Evolutionary conservation across 2,113 vertebrate species (phyloP), one percentile per base, ranked within the genome.

Genomic region (Paralichthys olivaceus): DNA sequence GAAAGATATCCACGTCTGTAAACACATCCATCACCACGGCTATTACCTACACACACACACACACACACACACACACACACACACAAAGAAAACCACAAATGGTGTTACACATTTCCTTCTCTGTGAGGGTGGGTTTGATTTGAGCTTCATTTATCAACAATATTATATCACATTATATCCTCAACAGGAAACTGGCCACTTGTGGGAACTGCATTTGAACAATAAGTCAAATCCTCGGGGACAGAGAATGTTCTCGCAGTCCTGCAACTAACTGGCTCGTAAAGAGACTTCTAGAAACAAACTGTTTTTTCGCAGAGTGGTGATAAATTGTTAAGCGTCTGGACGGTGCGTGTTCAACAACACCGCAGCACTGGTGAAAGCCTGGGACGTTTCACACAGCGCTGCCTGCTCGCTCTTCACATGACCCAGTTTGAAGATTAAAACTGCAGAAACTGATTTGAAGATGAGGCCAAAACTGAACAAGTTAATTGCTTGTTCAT

Each of bases 1-100:
- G 97, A 89, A 98, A 98, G 90, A 99, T 99, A 89, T 99, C 98
- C 11, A 99, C 96, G 0, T 99, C 98, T 0, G 98, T 99, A 85
- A 99, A 99, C 90, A 94, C 94, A 80, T 99, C 98, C 98, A 99
- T 99, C 71, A 98, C 98, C 73, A 99, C 95, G 0, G 96, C 97
- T 0, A 99, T 96, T 57, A 98, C 95, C 98, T 99, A 86, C 4
- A 65, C 77, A 79, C 70, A 76, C 64, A 63, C 37, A 67, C 43
- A 66, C 28, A 86, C 4, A 65, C 77, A 79, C 69, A 76, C 63
- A 63, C 37, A 66, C 4, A 65, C 77, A 79, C 72, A 76, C 64
- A 63, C 37, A 67, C 23, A 83, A 20, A 64, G 71, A 71, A 80
- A 75, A 72, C 62, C 72, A 83, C 29, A 81, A 34, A 69, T 26